Conservation (phyloP, 2,888 invertebrate species). For the Lepidocyrtoides sp. region DNA sequence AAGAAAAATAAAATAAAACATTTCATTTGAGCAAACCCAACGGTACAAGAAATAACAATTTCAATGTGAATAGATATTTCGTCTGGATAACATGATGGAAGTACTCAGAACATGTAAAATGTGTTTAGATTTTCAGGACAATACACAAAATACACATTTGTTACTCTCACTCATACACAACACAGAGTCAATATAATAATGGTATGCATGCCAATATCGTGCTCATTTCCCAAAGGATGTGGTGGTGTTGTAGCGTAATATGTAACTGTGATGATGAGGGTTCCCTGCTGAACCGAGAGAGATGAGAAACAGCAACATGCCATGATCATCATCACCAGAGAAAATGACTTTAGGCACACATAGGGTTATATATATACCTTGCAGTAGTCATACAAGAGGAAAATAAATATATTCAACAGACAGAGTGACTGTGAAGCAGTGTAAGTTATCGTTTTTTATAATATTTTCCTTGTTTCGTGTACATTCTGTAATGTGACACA, state of each 20-base stretch:
- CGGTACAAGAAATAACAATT: background rate
- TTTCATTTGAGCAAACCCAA: background rate
- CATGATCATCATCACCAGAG: constrained; percentile 16
- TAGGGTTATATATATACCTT: background rate
- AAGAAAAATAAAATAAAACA: too few relatives aligned
- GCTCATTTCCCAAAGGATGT: constrained; percentile 66
- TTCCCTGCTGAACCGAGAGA: constrained; percentile 62
- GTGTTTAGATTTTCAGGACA: constrained; percentile 55
- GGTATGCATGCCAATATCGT: constrained; percentile 58
- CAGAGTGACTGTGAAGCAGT: constrained; percentile 25
- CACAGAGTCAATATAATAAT: constrained; percentile 12
- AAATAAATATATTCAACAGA: background rate
- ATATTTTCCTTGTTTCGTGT: constrained; percentile 51
- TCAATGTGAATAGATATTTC: background rate
- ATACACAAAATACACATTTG: constrained; percentile 60
- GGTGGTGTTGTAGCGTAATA: constrained; percentile 54
- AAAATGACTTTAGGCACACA: constrained; percentile 19
- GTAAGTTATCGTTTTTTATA: constrained; percentile 60
- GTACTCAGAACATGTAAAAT: background rate
- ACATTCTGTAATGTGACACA: constrained; percentile 72
- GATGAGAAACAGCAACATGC: constrained; percentile 41
- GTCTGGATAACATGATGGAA: background rate
- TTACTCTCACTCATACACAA: constrained; percentile 3
- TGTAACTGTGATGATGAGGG: constrained; percentile 58
- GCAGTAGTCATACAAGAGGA: background rate